Evolutionary conservation across 2,888 invertebrate species (phyloP).

Genomic region (Drosophila atroscutellata): DNA sequence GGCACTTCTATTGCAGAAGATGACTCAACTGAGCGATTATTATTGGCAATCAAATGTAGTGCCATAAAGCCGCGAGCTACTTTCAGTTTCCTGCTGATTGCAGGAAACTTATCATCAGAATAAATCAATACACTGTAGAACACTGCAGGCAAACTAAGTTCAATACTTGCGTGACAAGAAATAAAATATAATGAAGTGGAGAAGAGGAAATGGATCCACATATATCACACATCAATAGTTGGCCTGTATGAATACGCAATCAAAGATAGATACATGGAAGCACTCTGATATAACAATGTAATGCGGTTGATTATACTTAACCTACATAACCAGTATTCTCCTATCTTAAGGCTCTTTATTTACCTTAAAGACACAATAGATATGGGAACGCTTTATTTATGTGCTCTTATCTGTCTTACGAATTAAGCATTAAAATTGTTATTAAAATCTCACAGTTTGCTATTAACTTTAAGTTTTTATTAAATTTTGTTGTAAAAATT

Average conservation of each 20-base stretch:
- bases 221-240: neutral
- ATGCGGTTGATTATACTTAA: neutral
- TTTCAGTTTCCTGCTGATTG: constrained; percentile 40
- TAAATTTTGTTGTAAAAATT: neutral
- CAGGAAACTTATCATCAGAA: constrained; percentile 48
- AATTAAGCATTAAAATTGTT: neutral
- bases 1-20: constrained; percentile 33
- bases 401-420: neutral
- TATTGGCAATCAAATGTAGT: constrained; percentile 76
- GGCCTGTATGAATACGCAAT: neutral
- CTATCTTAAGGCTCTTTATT: neutral
- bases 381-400: neutral
- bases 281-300: neutral
- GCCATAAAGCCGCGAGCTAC: constrained; percentile 57
- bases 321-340: neutral
- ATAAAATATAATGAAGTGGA: neutral
- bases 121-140: constrained; percentile 39
- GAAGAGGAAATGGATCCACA: neutral
- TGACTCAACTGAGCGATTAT: constrained; percentile 49
- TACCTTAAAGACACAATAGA: neutral
- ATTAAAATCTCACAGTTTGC: neutral
- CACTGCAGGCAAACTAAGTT: constrained; percentile 20
- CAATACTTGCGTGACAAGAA: constrained; percentile 17
- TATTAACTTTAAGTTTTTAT: neutral
- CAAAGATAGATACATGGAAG: neutral